Percentiles rank a stretch among this genome's conserved stretches.
These are phyloP conservation scores for Acanthosepion esculentum DNA, from an alignment of 2,888 invertebrate genomes.

Conservation along the genomic window DNA sequence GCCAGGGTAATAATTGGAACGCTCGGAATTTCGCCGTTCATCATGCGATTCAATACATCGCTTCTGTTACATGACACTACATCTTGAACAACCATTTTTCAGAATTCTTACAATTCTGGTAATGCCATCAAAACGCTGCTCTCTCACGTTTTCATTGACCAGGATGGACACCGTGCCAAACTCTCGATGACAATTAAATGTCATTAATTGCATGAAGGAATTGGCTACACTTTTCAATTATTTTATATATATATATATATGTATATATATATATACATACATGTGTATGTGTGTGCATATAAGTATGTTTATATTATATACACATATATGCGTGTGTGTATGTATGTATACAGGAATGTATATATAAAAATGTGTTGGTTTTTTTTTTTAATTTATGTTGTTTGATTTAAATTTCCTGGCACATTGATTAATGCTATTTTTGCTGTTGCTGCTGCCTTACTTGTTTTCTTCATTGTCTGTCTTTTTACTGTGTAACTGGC, in stretches of 20 bases:
- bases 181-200: background rate
- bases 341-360: background rate
- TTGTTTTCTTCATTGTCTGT: background rate
- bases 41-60: constrained; percentile 56
- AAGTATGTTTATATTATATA: background rate
- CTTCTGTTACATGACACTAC: constrained; percentile 52
- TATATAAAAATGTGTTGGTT: background rate
- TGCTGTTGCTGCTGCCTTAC: background rate
- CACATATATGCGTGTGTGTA: background rate
- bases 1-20: constrained; percentile 96
- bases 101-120: constrained; percentile 35
- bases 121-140: constrained; percentile 41
- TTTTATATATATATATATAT: background rate
- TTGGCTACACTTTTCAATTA: background rate
- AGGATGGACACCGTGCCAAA: background rate
- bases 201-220: constrained; percentile 42
- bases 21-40: constrained; percentile 92
- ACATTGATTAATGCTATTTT: background rate
- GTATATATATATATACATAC: background rate
- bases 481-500: background rate
- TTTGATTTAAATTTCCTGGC: background rate
- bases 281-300: background rate
- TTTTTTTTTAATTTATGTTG: background rate
- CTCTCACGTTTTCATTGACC: background rate
- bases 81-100: constrained; percentile 46